These are phyloP conservation scores for Varecia variegata DNA, from an alignment of 2,797 vertebrate genomes.

Conservation along the genomic window DNA sequence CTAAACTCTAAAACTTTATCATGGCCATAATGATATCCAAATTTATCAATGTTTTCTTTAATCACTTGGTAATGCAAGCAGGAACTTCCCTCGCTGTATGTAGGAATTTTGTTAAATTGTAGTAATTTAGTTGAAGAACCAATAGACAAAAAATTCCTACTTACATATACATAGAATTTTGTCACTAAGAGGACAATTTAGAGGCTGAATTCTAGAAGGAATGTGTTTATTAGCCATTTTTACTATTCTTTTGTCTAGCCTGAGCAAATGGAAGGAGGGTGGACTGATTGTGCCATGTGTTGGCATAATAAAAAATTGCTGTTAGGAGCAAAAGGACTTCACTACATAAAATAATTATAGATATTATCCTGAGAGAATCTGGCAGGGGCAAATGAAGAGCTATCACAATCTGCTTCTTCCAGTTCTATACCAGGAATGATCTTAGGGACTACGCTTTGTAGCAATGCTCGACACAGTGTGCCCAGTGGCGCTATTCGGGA, in stretches of 20 bases:
- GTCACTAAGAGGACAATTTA: neutral
- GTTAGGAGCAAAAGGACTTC: neutral
- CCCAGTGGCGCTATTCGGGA: neutral
- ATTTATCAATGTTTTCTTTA: neutral
- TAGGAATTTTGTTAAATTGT: neutral
- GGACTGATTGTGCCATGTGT: neutral
- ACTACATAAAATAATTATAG: neutral
- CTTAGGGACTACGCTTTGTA: neutral
- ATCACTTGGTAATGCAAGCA: neutral
- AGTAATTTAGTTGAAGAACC: neutral
- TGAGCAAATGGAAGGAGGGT: neutral
- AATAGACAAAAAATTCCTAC: neutral
- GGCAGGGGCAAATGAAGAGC: neutral
- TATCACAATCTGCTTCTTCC: neutral
- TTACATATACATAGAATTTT: neutral
- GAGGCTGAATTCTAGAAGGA: neutral
- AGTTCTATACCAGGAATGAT: neutral
- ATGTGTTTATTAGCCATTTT: neutral
- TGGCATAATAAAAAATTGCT: neutral
- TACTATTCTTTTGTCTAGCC: neutral
- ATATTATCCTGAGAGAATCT: neutral
- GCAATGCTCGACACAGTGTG: neutral
- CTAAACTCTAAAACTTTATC: neutral
- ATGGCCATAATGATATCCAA: neutral
- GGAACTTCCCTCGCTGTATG: neutral